Evolutionary conservation across 2,888 invertebrate genomes (phyloP).

Genomic region (Dorcus hopei): DNA sequence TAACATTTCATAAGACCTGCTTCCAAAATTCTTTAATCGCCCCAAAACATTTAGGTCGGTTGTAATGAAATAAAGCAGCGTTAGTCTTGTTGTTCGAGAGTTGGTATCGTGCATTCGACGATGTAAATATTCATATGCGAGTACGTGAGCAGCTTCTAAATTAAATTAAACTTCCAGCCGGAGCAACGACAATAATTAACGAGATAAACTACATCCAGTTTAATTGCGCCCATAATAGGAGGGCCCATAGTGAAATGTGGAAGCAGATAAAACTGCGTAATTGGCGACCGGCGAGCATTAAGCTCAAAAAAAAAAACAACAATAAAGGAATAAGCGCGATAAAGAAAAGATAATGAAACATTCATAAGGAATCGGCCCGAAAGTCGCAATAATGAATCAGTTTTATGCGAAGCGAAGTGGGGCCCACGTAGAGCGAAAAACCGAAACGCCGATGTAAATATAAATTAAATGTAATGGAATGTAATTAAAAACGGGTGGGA

Average conservation of each 20-base stretch:
- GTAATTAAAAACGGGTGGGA: constrained; percentile 37
- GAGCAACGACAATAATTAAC: constrained; percentile 29
- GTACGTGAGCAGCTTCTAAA: constrained; percentile 29
- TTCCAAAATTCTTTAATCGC: no score
- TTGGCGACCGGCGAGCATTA: constrained; percentile 24
- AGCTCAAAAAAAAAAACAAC: constrained; percentile 27
- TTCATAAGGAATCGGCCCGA: constrained; percentile 26
- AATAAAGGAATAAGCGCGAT: constrained; percentile 19
- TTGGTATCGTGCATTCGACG: no score
- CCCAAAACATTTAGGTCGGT: no score
- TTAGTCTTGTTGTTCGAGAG: no score
- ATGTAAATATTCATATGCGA: constrained; percentile 26
- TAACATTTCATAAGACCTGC: no score
- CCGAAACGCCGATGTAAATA: constrained; percentile 33
- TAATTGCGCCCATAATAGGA: constrained; percentile 34
- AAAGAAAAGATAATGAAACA: constrained; percentile 27
- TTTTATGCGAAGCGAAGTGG: constrained; percentile 17
- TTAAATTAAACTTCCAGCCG: constrained; percentile 35
- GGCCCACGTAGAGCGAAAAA: constrained; percentile 26
- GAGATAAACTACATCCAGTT: constrained; percentile 33
- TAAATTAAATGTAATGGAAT: constrained; percentile 36
- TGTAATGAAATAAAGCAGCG: no score
- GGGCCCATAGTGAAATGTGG: constrained; percentile 27
- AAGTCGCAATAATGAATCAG: constrained; percentile 27
- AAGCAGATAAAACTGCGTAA: constrained; percentile 29